Evolutionary conservation across 2,113 vertebrate species (phyloP), one percentile per base, ranked within the genome.

Genomic region (Sterna hirundo): DNA sequence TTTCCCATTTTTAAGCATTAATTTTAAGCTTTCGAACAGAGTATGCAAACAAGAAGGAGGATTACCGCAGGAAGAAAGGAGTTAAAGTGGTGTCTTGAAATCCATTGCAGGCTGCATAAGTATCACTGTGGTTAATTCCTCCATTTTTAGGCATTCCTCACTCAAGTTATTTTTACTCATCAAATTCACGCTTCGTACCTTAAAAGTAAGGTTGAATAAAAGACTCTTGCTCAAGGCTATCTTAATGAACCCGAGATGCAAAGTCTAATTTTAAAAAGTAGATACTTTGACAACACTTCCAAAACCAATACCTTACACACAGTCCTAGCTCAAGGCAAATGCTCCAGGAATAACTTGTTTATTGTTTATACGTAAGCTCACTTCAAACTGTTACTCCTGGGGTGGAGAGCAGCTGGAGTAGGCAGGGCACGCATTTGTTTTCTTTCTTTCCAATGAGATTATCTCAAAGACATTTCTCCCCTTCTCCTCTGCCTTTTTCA

Each of bases 341-440:
- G 81, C 51, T 94, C 66, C 91, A 91, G 83, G 78, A 95, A 90
- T 86, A 95, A 86, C 79, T 94, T 96, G 89, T 94, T 97, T 97
- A 93, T 94, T 97, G 93, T 96, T 96, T 96, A 96, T 74, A 79
- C 86, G 90, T 90, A 94, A 97, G 20, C 91, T 96, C 8, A 94
- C 91, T 95, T 95, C 96, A 97, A 91, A 88, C 91, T 88, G 60
- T 85, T 95, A 85, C 89, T 97, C 89, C 42, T 94, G 86, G 70
- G 91, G 89, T 95, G 62, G 81, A 89, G 70, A 83, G 58, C 88
- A 96, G 86, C 81, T 95, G 94, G 62, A 87, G 60, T 74, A 94
- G 89, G 78, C 79, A 93, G 66, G 86, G 71, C 66, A 93, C 0
- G 3, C 34, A 46, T 95, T 94, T 87, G 65, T 95, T 97, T 96